Percentiles rank a stretch among this genome's conserved stretches.
phyloP scores from a whole-genome alignment of 2,888 invertebrate species.

The Glaucopsyche alexis region DNA sequence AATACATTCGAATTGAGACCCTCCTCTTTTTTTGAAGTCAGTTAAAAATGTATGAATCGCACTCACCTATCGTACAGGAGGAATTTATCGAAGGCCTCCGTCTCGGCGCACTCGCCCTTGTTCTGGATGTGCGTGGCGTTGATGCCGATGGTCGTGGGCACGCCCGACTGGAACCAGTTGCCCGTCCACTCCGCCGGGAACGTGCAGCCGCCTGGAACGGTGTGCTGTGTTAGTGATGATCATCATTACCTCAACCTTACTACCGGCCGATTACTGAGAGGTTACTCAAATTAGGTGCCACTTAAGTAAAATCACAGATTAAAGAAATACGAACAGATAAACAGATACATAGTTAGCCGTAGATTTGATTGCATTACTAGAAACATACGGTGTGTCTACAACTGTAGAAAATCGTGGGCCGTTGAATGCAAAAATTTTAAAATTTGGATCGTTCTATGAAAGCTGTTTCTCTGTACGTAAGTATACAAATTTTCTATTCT shows the following conservation, averaged over 20 bases:
- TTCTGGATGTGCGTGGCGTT: slow-evolving; percentile 83
- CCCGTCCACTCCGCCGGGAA: slow-evolving; percentile 86
- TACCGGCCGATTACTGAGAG: not conserved
- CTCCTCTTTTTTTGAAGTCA: not conserved
- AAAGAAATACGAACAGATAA: too few species aligned
- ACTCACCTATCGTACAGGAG: slow-evolving; percentile 81
- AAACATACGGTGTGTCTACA: too few species aligned
- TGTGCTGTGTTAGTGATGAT: not conserved
- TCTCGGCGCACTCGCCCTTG: slow-evolving; percentile 84
- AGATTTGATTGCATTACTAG: too few species aligned
- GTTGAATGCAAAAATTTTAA: too few species aligned
- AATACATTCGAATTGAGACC: too few species aligned
- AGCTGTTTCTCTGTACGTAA: too few species aligned
- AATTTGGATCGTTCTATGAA: too few species aligned
- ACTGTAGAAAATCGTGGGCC: too few species aligned
- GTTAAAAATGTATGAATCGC: too few species aligned
- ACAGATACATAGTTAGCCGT: too few species aligned
- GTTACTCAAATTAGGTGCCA: not conserved
- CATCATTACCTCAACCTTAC: too few species aligned
- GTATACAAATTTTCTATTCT: not conserved
- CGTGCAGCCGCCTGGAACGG: slow-evolving; percentile 80
- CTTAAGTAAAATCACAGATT: too few species aligned
- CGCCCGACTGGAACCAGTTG: slow-evolving; percentile 87
- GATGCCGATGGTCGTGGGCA: slow-evolving; percentile 78
- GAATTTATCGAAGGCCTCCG: slow-evolving; percentile 82